A percentile compares a stretch with the other conserved stretches of the same genome.
phyloP scores from a whole-genome alignment of 2,797 vertebrate genomes.

The Argentina silus region DNA sequence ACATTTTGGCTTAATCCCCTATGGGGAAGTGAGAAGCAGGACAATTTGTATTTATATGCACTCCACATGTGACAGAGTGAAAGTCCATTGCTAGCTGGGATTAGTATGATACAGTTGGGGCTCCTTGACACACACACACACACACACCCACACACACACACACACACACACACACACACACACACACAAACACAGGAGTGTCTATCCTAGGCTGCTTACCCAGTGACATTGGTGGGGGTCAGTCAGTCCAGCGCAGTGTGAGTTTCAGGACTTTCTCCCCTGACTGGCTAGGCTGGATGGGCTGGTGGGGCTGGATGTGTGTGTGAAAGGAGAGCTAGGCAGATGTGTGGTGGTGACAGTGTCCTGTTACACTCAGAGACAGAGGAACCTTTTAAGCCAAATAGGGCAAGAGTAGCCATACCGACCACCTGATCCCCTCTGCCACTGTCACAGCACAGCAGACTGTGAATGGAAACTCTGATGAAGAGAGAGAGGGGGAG shows the following conservation, averaged over 20 bases:
- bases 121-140: constrained; percentile 5
- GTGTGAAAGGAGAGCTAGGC: background rate
- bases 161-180: background rate
- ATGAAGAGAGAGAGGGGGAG: constrained; percentile 14
- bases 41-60: constrained; percentile 23
- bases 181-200: background rate
- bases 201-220: background rate
- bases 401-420: constrained; percentile 34
- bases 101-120: background rate
- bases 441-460: constrained; percentile 23
- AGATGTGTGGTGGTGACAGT: constrained; percentile 17
- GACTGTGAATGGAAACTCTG: constrained; percentile 37
- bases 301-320: background rate
- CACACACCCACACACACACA: background rate
- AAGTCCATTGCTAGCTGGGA: background rate
- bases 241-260: background rate
- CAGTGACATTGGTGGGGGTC: constrained; percentile 1
- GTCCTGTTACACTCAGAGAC: constrained; percentile 47
- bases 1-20: constrained; percentile 35
- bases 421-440: constrained; percentile 38
- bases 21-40: constrained; percentile 22
- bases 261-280: background rate
- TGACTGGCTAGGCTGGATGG: background rate
- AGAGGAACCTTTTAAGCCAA: constrained; percentile 32
- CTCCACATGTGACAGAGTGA: background rate